Base-by-base conservation (phyloP, 2,797 vertebrate species). In the Catamblyrhynchus diadema region DNA sequence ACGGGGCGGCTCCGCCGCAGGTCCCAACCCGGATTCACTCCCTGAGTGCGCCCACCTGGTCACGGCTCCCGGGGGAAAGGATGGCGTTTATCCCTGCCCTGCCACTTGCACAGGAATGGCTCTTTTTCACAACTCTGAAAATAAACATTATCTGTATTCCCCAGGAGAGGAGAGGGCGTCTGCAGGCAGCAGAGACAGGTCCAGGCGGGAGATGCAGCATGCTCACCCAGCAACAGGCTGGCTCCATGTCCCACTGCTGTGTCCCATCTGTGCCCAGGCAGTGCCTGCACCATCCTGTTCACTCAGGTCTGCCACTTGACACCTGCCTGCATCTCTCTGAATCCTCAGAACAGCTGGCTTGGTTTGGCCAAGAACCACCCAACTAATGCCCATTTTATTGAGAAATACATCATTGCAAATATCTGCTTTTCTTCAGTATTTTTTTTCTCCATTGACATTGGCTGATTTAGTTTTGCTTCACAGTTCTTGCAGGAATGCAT, bases 181-280 rank as follows among this genome's bases (percentile, higher is more conserved):
- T 53, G n/a, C 72, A 17, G 54, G 50, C 7, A 1, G 28, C 0
- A 1, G 12, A 50, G 35, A 35, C 56, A 2, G 28, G 25, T 47
- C 42, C 50, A 9, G 39, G 48, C 27, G 20, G 37, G 8, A 30
- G 51, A 47, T 81, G 44, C 79, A 89, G 67, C 0, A 0, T 6
- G 1, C 35, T 51, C 4, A 0, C 7, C 25, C 80, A 35, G 22
- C 67, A 66, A 2, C 0, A 6, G 21, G 32, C 56, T 48, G 15
- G 42, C 25, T 86, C 30, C 39, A 3, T 62, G 59, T 60, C 37
- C 24, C 21, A 1, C 57, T 50, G 72, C 37, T 20, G 32, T 27
- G 28, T 24, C 35, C 18, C 51, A 5, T 50, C 42, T 18, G 6
- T 77, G 27, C 13, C 14, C 0, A 0, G 10, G 16, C 60, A 39